A percentile compares a stretch with the other conserved stretches of the same genome.
These are phyloP conservation scores for Iselma pallidipennis DNA, from an alignment of 2,888 invertebrate genomes.

Conservation along the genomic window DNA sequence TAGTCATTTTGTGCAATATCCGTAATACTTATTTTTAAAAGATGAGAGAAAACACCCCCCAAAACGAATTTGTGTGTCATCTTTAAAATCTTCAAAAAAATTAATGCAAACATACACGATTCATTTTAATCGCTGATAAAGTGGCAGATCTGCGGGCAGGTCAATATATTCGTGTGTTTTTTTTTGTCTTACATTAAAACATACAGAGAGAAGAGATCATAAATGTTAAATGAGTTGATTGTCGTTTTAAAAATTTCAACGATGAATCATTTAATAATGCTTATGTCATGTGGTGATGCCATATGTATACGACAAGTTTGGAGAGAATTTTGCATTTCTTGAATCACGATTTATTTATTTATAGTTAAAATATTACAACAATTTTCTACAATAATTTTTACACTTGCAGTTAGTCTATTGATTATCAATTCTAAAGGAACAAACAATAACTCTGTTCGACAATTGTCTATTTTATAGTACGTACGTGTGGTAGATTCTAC, in stretches of 20 bases:
- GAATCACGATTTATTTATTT: too few species aligned
- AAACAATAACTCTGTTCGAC: too few species aligned
- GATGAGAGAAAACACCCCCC: too few species aligned
- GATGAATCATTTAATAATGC: slow-evolving; percentile 26
- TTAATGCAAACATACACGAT: too few species aligned
- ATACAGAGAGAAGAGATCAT: slow-evolving; percentile 22
- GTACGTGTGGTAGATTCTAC: too few species aligned
- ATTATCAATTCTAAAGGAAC: neutral
- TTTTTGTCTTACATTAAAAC: slow-evolving; percentile 24
- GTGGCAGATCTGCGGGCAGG: slow-evolving; percentile 11
- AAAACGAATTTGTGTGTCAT: too few species aligned
- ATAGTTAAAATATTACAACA: too few species aligned
- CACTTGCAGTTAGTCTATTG: too few species aligned
- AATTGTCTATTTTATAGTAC: too few species aligned
- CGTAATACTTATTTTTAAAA: neutral
- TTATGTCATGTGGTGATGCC: neutral
- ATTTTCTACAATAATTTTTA: too few species aligned
- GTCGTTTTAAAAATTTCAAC: slow-evolving; percentile 21
- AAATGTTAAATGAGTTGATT: slow-evolving; percentile 33
- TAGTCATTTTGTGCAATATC: neutral
- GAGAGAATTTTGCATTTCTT: neutral
- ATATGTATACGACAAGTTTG: neutral
- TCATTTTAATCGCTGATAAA: neutral
- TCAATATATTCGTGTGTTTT: slow-evolving; percentile 4
- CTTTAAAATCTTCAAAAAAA: too few species aligned